Percentiles rank a stretch among this genome's conserved stretches.
phyloP scores from a whole-genome alignment of 2,888 invertebrate genomes.

The Drosophila borborema region DNA sequence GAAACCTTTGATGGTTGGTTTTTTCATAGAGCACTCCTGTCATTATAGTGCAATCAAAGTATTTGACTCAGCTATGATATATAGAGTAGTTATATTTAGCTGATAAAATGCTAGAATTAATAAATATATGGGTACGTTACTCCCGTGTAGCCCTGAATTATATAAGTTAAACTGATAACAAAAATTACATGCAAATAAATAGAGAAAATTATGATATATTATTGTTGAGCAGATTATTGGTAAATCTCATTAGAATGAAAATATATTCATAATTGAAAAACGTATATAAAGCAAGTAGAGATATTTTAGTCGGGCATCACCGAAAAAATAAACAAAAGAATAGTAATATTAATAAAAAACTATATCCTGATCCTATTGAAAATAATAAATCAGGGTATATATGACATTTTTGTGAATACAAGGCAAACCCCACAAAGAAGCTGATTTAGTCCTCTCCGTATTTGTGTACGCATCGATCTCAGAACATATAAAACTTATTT shows the following conservation, averaged over 20 bases:
- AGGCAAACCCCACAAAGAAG: too few species aligned
- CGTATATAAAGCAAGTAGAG: too few species aligned
- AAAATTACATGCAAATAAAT: slow-evolving; percentile 3
- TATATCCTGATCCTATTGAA: too few species aligned
- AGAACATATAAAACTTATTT: too few species aligned
- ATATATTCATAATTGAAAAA: neutral
- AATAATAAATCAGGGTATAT: too few species aligned
- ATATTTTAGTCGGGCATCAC: too few species aligned
- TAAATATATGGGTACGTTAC: slow-evolving; percentile 25
- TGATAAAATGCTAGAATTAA: slow-evolving; percentile 26
- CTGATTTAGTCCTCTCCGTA: too few species aligned
- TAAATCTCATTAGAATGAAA: neutral
- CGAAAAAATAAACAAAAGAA: too few species aligned
- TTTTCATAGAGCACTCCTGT: slow-evolving; percentile 21
- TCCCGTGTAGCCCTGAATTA: slow-evolving; percentile 18
- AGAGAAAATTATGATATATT: neutral
- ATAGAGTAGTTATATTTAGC: slow-evolving; percentile 15
- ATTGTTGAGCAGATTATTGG: neutral
- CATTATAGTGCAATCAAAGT: slow-evolving; percentile 44
- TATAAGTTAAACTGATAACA: slow-evolving; percentile 30
- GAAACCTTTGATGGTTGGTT: neutral
- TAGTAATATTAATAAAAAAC: too few species aligned
- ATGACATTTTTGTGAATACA: too few species aligned
- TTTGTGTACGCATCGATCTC: too few species aligned
- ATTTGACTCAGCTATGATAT: slow-evolving; percentile 49